Evolutionary conservation across 2,113 vertebrate genomes (phyloP).

Genomic region (Gila orcuttii): DNA sequence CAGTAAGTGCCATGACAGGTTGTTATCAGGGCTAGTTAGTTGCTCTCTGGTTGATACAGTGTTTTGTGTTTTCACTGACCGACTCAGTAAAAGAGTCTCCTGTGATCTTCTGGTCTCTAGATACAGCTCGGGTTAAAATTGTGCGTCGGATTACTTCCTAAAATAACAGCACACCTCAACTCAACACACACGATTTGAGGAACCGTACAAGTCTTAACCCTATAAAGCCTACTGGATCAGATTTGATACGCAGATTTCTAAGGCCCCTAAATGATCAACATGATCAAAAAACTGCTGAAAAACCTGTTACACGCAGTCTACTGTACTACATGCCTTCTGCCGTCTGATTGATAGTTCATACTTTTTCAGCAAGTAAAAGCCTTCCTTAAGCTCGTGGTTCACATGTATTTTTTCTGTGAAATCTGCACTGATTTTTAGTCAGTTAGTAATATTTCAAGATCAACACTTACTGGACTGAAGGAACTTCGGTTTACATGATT

Average conservation of each 20-base stretch:
- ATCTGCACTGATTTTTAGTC: background rate
- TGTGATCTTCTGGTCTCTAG: background rate
- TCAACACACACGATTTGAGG: background rate
- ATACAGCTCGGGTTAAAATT: background rate
- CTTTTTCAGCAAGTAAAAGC: background rate
- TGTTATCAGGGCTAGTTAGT: background rate
- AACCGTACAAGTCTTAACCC: background rate
- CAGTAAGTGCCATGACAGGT: background rate
- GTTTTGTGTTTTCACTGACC: constrained; percentile 20
- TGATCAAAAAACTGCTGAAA: no score
- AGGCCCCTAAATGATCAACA: background rate
- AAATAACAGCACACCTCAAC: background rate
- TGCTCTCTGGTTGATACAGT: constrained; percentile 7
- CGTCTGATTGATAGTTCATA: background rate
- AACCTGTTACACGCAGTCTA: no score
- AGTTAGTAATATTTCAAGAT: background rate
- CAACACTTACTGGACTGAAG: background rate
- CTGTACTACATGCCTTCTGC: background rate
- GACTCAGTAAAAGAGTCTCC: background rate
- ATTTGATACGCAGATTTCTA: background rate
- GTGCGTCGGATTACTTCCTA: background rate
- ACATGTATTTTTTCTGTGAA: background rate
- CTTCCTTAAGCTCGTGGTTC: background rate
- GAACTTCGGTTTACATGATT: background rate
- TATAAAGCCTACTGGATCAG: background rate